Percentiles rank a stretch among this genome's conserved stretches.
Conservation (phyloP, 2,113 vertebrate genomes). For the Phocoena sinus region DNA sequence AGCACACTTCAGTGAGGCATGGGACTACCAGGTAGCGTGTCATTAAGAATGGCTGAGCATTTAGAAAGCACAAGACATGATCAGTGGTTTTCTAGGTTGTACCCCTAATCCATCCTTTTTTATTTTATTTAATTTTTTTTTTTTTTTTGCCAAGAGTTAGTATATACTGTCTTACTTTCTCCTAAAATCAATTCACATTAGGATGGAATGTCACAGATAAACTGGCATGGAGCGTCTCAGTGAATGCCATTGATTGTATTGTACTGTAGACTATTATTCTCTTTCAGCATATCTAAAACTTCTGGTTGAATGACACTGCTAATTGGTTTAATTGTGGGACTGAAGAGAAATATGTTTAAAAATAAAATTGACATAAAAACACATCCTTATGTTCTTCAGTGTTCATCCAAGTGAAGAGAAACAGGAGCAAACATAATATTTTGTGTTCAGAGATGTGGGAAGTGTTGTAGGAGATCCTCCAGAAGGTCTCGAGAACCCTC, state of each 20-base stretch:
- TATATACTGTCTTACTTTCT: background rate
- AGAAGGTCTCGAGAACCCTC: background rate
- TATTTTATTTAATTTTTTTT: background rate
- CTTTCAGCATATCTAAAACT: background rate
- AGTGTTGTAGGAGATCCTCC: background rate
- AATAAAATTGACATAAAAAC: conserved; percentile 18
- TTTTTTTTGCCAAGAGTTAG: background rate
- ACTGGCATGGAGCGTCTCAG: background rate
- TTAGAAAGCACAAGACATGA: background rate
- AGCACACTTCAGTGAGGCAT: background rate
- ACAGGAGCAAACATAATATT: background rate
- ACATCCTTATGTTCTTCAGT: background rate
- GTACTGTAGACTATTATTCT: background rate
- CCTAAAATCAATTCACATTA: background rate
- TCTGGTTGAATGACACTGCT: background rate
- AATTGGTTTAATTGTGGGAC: background rate
- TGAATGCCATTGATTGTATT: background rate
- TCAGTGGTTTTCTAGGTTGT: background rate
- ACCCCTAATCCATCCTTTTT: background rate
- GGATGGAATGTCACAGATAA: background rate
- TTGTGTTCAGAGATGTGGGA: background rate
- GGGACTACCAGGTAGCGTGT: background rate
- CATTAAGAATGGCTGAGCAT: background rate
- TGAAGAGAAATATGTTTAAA: background rate
- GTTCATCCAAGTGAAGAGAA: background rate